Percentiles rank a stretch among this genome's conserved stretches.
Conservation (phyloP, 2,113 vertebrate species). For the Oryzias woworae region DNA sequence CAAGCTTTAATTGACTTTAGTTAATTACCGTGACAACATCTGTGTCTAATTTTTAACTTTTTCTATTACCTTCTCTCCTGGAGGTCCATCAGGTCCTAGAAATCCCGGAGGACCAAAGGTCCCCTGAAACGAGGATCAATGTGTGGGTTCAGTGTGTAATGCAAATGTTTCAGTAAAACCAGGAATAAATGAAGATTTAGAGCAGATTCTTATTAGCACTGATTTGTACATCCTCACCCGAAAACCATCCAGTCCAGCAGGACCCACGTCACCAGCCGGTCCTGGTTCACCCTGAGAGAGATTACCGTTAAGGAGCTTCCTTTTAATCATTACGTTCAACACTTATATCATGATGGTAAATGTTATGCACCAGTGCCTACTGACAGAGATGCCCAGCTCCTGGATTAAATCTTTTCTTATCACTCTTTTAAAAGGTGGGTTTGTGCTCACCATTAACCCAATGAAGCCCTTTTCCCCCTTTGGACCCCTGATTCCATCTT, state of each 20-base stretch:
- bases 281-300: slow-evolving; percentile 80
- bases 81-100: slow-evolving; percentile 70
- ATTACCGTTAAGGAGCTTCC: slow-evolving; percentile 4
- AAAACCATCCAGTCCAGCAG: slow-evolving; percentile 73
- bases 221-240: slow-evolving; percentile 60
- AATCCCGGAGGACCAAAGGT: slow-evolving; percentile 68
- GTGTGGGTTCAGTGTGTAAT: not conserved
- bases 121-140: slow-evolving; percentile 61
- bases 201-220: not conserved
- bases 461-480: slow-evolving; percentile 83
- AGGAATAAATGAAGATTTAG: not conserved
- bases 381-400: not conserved
- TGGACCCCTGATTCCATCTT: slow-evolving; percentile 72
- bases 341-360: not conserved
- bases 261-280: slow-evolving; percentile 75
- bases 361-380: not conserved
- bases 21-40: no score
- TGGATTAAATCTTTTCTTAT: not conserved
- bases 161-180: not conserved
- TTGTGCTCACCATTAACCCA: slow-evolving; percentile 76
- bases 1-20: no score
- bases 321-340: not conserved
- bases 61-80: slow-evolving; percentile 80
- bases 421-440: not conserved
- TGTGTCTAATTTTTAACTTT: not conserved